Base-by-base conservation (phyloP, 2,113 vertebrate species). In the Poecile atricapillus region DNA sequence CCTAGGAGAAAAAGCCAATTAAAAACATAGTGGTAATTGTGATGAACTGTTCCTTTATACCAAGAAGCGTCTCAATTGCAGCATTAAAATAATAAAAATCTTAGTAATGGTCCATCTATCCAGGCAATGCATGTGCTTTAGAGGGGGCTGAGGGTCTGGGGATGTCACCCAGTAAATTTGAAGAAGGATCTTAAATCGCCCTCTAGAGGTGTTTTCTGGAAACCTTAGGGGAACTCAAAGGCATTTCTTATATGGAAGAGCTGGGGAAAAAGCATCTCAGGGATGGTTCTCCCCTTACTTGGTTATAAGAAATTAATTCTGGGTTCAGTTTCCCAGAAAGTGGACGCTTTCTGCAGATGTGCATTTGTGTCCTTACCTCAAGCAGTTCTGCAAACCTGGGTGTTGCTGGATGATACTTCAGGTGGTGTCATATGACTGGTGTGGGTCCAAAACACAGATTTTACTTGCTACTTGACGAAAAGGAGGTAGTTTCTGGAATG, bases 101-200 rank as follows among this genome's bases (percentile, higher is more conserved):
- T 1, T 41, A 33, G 11, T 44, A 56, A 12, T 7, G 4, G 5
- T 68, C n/a, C 5, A 2, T 39, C 3, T 68, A 0, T 30, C 8
- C 18, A 15, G 16, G 31, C 0, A 0, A 12, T 19, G 11, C 11
- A 9, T 1, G 6, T 43, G 49, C 8, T 3, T 62, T 62, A 43
- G 14, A 33, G 2, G 7, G 25, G 24, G 19, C 30, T 15, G 39
- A 37, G 46, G 11, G 20, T 46, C 19, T 16, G 49, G 27, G 8
- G 3, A 3, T 22, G 11, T 33, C 25, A 2, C 21, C 3, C 1
- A 0, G 3, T 83, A 19, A 50, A 23, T 65, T 37, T 62, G 56
- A 59, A 77, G 56, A 10, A 91, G 52, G 7, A 31, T 78, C 23
- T 96, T 94, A 52, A 81, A 82, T 59, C 11, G 16, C 92, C 90